Evolutionary conservation across 2,888 invertebrate genomes (phyloP).

Genomic region (Troides helena): DNA sequence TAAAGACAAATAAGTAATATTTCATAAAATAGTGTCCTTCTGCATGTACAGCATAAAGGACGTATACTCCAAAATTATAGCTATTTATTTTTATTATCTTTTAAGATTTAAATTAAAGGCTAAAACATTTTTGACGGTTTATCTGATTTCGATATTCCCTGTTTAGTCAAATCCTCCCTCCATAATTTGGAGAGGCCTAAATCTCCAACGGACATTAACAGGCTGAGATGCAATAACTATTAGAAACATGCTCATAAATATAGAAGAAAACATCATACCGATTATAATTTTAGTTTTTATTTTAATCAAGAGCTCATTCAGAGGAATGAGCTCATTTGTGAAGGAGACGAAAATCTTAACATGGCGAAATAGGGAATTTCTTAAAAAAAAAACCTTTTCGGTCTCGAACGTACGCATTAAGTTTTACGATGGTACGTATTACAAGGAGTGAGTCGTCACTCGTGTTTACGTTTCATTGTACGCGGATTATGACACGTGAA

Average conservation of each 20-base stretch:
- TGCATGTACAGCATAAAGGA: too few relatives aligned
- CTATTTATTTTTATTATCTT: too few relatives aligned
- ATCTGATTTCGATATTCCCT: too few relatives aligned
- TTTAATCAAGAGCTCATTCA: conserved; percentile 9
- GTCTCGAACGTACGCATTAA: conserved; percentile 49
- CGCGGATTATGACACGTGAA: conserved; percentile 74
- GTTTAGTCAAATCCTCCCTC: too few relatives aligned
- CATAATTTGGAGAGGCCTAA: too few relatives aligned
- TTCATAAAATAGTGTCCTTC: too few relatives aligned
- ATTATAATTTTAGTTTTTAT: background rate
- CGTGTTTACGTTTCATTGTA: conserved; percentile 71
- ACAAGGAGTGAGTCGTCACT: conserved; percentile 69
- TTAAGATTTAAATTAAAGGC: too few relatives aligned
- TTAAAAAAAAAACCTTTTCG: background rate
- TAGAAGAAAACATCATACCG: background rate
- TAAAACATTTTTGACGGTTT: too few relatives aligned
- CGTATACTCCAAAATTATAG: too few relatives aligned
- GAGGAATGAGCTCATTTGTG: conserved; percentile 9
- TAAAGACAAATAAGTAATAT: too few relatives aligned
- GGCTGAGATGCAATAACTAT: too few relatives aligned
- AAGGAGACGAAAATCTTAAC: conserved; percentile 10
- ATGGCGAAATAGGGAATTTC: conserved; percentile 1
- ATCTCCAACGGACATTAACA: too few relatives aligned
- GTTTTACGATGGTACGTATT: conserved; percentile 65
- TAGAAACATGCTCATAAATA: background rate